These are phyloP conservation scores for Halcyon senegalensis DNA, from an alignment of 2,113 vertebrate species.

Conservation along the genomic window DNA sequence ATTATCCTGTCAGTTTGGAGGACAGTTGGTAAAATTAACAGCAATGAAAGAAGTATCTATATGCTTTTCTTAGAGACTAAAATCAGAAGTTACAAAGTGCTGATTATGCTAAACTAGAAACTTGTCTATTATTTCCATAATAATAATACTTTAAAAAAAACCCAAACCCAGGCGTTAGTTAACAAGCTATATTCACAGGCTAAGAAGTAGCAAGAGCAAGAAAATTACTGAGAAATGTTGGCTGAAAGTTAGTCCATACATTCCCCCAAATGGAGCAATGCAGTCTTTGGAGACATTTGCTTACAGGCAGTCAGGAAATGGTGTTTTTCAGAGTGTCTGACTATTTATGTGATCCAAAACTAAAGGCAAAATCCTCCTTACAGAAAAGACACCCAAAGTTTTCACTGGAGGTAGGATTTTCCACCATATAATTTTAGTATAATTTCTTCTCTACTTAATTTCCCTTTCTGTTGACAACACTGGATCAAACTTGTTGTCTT, in stretches of 20 bases:
- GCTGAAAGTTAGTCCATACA: background rate
- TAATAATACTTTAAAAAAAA: fast-evolving
- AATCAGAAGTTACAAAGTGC: background rate
- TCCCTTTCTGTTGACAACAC: background rate
- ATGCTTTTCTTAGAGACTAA: background rate
- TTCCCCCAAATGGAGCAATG: background rate
- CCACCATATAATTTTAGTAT: background rate
- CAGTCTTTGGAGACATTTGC: background rate
- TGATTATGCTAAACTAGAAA: background rate
- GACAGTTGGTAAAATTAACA: background rate
- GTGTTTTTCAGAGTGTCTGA: background rate
- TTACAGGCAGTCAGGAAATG: fast-evolving
- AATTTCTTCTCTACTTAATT: background rate
- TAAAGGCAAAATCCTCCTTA: background rate
- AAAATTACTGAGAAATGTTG: background rate
- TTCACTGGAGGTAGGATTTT: background rate
- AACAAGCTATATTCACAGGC: background rate
- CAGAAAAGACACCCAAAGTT: background rate
- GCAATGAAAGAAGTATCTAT: background rate
- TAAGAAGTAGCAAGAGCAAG: background rate
- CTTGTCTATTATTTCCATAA: background rate
- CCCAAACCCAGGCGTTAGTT: background rate
- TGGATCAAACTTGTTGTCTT: background rate
- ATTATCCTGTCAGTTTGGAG: background rate
- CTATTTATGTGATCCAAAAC: background rate